Percentiles rank a stretch among this genome's conserved stretches.
Conservation (phyloP, 2,888 invertebrate genomes). For the Tuberolachnus salignus region DNA sequence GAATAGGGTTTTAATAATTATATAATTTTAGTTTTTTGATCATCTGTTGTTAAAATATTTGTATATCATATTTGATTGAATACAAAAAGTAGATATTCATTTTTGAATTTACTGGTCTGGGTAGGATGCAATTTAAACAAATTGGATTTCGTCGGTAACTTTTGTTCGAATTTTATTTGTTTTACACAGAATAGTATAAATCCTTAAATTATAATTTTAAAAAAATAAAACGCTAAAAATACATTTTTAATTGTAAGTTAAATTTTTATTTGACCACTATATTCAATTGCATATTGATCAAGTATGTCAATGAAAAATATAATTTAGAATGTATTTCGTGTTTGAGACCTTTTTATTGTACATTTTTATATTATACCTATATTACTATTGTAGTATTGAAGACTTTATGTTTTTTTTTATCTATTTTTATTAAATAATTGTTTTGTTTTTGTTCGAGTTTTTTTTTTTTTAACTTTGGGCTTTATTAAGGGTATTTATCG, state of each 20-base stretch:
- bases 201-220: conserved; percentile 15
- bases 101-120: conserved; percentile 49
- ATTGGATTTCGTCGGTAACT: conserved; percentile 22
- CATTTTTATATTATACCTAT: conserved; percentile 41
- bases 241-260: conserved; percentile 6
- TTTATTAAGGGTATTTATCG: conserved; percentile 52
- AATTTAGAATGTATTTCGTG: conserved; percentile 34
- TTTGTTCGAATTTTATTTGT: conserved; percentile 37
- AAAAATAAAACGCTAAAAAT: conserved; percentile 14
- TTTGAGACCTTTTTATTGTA: conserved; percentile 40
- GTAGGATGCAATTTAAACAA: conserved; percentile 52
- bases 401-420: conserved; percentile 40
- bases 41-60: conserved; percentile 36
- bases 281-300: conserved; percentile 7
- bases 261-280: background rate
- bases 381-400: conserved; percentile 40
- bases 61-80: conserved; percentile 34
- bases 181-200: conserved; percentile 32
- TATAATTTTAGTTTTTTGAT: conserved; percentile 48
- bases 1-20: conserved; percentile 44
- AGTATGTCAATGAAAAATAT: background rate
- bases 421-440: conserved; percentile 51
- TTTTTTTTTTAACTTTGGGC: conserved; percentile 43
- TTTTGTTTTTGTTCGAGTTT: conserved; percentile 54
- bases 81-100: conserved; percentile 38